A percentile compares a stretch with the other conserved stretches of the same genome.
These are phyloP conservation scores for Lacerta agilis DNA, from an alignment of 2,797 vertebrate species.

Conservation along the genomic window DNA sequence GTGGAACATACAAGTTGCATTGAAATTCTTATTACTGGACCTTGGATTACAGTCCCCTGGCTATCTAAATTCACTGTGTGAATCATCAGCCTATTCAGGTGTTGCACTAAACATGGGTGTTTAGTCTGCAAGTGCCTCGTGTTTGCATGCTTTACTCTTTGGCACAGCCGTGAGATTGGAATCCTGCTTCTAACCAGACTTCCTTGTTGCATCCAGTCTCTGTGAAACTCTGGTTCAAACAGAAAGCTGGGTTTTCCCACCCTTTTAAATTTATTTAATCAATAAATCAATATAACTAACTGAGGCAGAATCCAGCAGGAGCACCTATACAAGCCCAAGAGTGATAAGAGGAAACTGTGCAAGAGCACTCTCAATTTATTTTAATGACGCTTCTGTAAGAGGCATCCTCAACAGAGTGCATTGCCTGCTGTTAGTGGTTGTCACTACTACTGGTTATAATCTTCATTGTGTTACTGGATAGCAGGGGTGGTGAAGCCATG, in stretches of 20 bases:
- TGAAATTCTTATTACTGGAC: neutral
- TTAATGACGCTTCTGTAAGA: no score
- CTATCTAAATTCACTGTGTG: neutral
- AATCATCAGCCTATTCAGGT: neutral
- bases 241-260: neutral
- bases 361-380: no score
- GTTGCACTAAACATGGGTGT: neutral
- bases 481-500: no score
- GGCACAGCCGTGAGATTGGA: neutral
- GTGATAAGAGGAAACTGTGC: neutral
- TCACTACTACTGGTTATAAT: no score
- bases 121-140: neutral
- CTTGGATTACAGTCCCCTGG: neutral
- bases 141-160: neutral
- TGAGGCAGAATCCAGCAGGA: no score
- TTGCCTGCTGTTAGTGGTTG: no score
- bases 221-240: neutral
- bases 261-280: no score
- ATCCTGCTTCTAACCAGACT: neutral
- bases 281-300: no score
- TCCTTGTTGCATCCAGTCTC: neutral
- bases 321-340: no score
- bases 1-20: neutral
- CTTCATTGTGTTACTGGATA: no score
- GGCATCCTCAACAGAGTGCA: no score